A percentile compares a stretch with the other conserved stretches of the same genome.
Conservation (phyloP, 2,888 invertebrate species). For the Imbricaverruca yamaguchii region DNA sequence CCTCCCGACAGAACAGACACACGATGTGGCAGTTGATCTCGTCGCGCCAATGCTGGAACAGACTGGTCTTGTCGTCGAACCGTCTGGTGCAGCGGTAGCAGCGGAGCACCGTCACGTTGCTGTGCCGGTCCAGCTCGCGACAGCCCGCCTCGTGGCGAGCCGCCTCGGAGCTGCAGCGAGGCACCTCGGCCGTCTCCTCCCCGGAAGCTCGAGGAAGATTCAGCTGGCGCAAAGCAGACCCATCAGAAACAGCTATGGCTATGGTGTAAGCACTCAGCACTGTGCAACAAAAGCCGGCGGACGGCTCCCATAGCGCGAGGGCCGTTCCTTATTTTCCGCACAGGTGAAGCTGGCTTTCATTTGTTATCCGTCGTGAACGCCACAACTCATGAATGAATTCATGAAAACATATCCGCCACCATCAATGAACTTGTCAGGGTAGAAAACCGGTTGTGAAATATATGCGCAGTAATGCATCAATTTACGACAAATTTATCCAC, state of each 20-base stretch:
- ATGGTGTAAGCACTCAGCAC: too few relatives aligned
- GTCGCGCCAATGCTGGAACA: conserved; percentile 13
- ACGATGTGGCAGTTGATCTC: conserved; percentile 22
- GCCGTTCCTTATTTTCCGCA: too few relatives aligned
- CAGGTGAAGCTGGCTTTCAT: too few relatives aligned
- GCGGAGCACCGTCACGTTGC: conserved; percentile 4
- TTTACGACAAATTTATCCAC: too few relatives aligned
- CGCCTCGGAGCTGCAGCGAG: not conserved
- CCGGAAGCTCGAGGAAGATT: not conserved
- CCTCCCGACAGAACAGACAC: conserved; percentile 16
- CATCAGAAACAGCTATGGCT: not conserved
- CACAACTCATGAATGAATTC: too few relatives aligned
- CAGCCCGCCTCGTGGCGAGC: not conserved
- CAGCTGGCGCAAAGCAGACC: not conserved
- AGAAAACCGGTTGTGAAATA: too few relatives aligned
- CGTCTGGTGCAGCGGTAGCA: conserved; percentile 22
- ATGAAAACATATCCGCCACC: too few relatives aligned
- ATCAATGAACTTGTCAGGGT: too few relatives aligned
- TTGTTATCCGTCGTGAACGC: too few relatives aligned
- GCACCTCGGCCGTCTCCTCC: not conserved
- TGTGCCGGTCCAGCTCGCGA: conserved; percentile 5
- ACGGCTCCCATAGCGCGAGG: too few relatives aligned
- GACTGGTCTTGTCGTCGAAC: not conserved
- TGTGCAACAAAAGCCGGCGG: too few relatives aligned
- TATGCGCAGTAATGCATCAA: too few relatives aligned